A percentile compares a stretch with the other conserved stretches of the same genome.
phyloP scores from a whole-genome alignment of 2,113 vertebrate species.

The Strigops habroptila region DNA sequence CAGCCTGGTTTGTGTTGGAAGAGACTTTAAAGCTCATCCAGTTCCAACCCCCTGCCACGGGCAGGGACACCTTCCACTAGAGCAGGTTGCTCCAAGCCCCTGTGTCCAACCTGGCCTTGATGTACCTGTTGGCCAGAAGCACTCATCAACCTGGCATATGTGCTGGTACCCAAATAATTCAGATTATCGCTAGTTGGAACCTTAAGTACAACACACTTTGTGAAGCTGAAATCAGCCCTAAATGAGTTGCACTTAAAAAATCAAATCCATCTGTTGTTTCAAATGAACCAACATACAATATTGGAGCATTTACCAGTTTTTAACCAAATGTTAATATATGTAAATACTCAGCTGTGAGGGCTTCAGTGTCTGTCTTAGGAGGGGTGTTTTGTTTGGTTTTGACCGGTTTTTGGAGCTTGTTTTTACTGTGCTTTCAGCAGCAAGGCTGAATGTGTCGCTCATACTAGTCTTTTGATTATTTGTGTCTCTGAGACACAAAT shows the following conservation, averaged over 20 bases:
- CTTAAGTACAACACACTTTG: background rate
- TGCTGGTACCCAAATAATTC: background rate
- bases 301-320: background rate
- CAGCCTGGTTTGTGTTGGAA: background rate
- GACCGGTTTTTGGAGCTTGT: background rate
- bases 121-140: background rate
- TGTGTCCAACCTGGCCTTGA: background rate
- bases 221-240: background rate
- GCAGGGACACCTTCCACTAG: background rate
- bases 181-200: background rate
- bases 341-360: background rate
- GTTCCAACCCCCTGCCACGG: background rate
- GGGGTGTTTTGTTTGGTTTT: background rate
- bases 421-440: background rate
- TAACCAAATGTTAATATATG: background rate
- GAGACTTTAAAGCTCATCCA: background rate
- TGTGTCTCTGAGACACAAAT: background rate
- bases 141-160: background rate
- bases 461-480: background rate
- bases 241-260: background rate
- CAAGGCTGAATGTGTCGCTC: background rate
- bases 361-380: background rate
- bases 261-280: conserved; percentile 8
- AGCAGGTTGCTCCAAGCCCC: background rate
- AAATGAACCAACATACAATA: background rate